These are phyloP conservation scores for Trochalopteron elliotii DNA, from an alignment of 2,113 vertebrate genomes.

Conservation along the genomic window DNA sequence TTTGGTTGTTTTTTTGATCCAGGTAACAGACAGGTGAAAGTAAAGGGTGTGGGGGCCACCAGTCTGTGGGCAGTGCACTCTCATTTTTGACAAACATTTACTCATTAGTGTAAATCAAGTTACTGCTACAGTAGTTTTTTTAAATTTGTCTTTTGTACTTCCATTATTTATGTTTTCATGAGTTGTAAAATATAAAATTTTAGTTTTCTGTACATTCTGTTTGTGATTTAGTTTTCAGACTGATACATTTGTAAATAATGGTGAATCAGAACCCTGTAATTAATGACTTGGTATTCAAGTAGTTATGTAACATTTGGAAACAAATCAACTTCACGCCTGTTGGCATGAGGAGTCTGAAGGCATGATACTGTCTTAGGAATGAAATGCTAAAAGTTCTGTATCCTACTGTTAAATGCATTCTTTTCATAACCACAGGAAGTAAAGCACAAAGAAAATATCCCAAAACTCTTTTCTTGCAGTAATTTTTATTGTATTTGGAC, in stretches of 20 bases:
- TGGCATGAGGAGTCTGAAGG: neutral
- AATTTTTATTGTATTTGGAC: slow-evolving; percentile 73
- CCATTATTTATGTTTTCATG: slow-evolving; percentile 56
- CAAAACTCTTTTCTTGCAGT: slow-evolving; percentile 62
- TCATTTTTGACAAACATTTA: neutral
- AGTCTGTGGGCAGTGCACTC: neutral
- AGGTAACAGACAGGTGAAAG: neutral
- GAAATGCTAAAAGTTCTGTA: neutral
- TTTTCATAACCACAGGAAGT: neutral
- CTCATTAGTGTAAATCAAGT: slow-evolving; percentile 25
- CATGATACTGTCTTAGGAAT: neutral
- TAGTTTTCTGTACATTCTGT: slow-evolving; percentile 62
- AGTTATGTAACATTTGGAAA: neutral
- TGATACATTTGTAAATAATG: slow-evolving; percentile 67
- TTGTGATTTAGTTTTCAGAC: slow-evolving; percentile 36
- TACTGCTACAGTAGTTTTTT: slow-evolving; percentile 8
- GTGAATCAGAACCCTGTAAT: slow-evolving; percentile 20
- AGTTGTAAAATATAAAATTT: slow-evolving; percentile 66
- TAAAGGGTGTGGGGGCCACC: neutral
- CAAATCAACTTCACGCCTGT: neutral
- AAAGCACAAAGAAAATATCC: slow-evolving; percentile 49
- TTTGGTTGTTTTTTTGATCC: neutral
- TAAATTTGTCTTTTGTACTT: neutral
- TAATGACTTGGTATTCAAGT: slow-evolving; percentile 42
- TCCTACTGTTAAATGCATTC: neutral